phyloP scores from a whole-genome alignment of 2,113 vertebrate genomes.

The Misgurnus anguillicaudatus region DNA sequence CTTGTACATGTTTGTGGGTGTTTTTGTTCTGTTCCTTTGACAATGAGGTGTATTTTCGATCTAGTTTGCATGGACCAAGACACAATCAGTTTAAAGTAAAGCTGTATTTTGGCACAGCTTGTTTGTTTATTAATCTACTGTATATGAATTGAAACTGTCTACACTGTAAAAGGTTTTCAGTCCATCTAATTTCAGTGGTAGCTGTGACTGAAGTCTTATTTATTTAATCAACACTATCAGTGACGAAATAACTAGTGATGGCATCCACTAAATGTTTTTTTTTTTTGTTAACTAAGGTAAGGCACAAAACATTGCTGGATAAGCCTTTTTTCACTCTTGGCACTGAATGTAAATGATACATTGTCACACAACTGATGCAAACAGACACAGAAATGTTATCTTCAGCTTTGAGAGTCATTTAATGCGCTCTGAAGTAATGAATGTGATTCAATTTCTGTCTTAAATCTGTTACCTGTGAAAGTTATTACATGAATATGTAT shows the following conservation, averaged over 20 bases:
- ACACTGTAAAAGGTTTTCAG: not conserved
- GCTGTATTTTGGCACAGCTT: not conserved
- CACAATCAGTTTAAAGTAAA: not conserved
- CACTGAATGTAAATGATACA: conserved; percentile 38
- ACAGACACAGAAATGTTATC: conserved; percentile 19
- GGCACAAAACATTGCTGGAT: conserved; percentile 7
- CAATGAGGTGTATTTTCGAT: not conserved
- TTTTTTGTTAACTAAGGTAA: no score
- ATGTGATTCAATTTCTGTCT: conserved; percentile 59
- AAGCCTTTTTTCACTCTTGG: conserved; percentile 29
- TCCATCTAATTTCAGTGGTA: conserved; percentile 1
- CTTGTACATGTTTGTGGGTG: not conserved
- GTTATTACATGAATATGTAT: conserved; percentile 25
- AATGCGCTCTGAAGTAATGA: conserved; percentile 40
- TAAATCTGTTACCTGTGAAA: conserved; percentile 59
- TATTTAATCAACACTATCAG: not conserved
- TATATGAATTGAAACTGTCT: not conserved
- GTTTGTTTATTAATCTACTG: not conserved
- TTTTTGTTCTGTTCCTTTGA: not conserved
- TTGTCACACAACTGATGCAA: conserved; percentile 21
- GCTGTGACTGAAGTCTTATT: not conserved
- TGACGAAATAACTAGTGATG: not conserved
- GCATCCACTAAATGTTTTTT: not conserved
- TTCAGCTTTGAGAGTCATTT: conserved; percentile 35
- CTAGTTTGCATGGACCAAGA: conserved; percentile 18